These are phyloP conservation scores for Auanema sp. DNA, from an alignment of 2,888 invertebrate species.

Conservation along the genomic window DNA sequence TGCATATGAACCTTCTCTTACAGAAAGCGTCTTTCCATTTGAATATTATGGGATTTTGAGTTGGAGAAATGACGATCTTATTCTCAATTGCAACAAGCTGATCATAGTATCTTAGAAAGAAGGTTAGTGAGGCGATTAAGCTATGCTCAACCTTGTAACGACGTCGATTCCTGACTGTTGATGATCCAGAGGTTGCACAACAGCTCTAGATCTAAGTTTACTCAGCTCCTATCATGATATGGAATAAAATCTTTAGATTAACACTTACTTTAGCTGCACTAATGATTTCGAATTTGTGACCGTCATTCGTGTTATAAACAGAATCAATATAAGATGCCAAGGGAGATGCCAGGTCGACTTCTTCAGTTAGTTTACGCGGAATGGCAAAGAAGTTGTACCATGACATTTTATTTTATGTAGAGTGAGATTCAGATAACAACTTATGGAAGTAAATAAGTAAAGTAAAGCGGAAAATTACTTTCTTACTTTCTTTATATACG, in stretches of 20 bases:
- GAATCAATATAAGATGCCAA: conserved; percentile 86
- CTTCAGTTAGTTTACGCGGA: conserved; percentile 90
- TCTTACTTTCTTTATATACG: no score
- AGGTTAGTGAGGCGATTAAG: background rate
- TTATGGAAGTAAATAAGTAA: no score
- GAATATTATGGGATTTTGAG: conserved; percentile 81
- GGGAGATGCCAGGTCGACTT: conserved; percentile 90
- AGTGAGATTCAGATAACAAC: no score
- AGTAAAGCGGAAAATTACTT: no score
- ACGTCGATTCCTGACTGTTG: conserved; percentile 88
- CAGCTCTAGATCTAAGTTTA: conserved; percentile 82
- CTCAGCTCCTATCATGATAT: no score
- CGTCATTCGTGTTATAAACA: conserved; percentile 77
- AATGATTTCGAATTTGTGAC: no score
- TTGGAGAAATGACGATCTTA: conserved; percentile 90
- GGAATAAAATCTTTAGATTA: no score
- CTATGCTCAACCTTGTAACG: conserved; percentile 86
- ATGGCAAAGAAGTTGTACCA: conserved; percentile 74
- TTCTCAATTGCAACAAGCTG: conserved; percentile 87
- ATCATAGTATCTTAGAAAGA: conserved; percentile 85
- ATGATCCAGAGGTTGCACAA: conserved; percentile 91
- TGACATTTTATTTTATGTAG: no score
- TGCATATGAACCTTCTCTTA: conserved; percentile 82
- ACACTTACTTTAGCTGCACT: no score
- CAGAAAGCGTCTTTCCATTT: conserved; percentile 99